phyloP scores from a whole-genome alignment of 2,888 invertebrate species.

The Limenitis camilla region DNA sequence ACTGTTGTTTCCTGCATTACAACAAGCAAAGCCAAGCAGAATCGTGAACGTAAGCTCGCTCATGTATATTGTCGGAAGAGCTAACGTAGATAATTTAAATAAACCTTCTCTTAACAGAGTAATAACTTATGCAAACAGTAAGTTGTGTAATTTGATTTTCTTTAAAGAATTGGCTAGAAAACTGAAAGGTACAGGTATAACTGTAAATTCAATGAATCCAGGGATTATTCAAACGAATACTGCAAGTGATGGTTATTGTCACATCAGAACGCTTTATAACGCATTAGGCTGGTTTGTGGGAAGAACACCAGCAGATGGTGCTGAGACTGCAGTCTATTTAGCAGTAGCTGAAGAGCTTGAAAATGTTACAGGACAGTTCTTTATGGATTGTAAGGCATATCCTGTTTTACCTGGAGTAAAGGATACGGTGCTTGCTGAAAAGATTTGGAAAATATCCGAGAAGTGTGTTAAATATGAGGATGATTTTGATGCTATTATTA shows the following conservation, averaged over 20 bases:
- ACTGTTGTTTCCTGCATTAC: conserved; percentile 48
- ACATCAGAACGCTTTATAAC: conserved; percentile 3
- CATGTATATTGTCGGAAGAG: conserved; percentile 78
- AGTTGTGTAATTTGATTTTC: conserved; percentile 40
- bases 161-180: conserved; percentile 40
- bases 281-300: conserved; percentile 32
- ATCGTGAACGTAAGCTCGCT: conserved; percentile 85
- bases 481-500: background rate
- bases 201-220: conserved; percentile 85
- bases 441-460: conserved; percentile 9
- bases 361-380: conserved; percentile 80
- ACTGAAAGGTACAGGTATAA: conserved; percentile 63
- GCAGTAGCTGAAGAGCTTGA: conserved; percentile 80
- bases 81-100: conserved; percentile 72
- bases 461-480: background rate
- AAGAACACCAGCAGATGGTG: conserved; percentile 80
- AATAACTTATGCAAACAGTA: conserved; percentile 35
- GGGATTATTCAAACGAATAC: conserved; percentile 84
- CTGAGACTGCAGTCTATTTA: conserved; percentile 80
- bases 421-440: conserved; percentile 1
- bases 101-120: conserved; percentile 5
- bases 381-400: conserved; percentile 79
- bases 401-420: conserved; percentile 42
- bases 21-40: conserved; percentile 71
- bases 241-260: conserved; percentile 72